Evolutionary conservation across 37 sponge, comb jelly and placozoan genomes (phyloP).

Genomic region (Haliclona indistincta): DNA sequence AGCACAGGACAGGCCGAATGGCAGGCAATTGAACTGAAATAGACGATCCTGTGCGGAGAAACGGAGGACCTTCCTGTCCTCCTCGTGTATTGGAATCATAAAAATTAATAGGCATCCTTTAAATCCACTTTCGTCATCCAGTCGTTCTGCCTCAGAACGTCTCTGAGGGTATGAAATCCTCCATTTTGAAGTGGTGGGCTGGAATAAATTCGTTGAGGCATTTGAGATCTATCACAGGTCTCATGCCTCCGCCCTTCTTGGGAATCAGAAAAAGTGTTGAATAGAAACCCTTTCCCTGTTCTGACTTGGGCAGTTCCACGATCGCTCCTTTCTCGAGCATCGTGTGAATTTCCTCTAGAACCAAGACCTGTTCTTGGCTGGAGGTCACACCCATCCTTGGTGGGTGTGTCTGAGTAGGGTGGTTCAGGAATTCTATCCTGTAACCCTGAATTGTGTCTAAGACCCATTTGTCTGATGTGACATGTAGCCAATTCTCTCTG

Average conservation of each 20-base stretch:
- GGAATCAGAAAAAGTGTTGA: background rate
- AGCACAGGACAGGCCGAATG: slow-evolving; percentile 21
- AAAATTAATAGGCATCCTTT: slow-evolving; percentile 15
- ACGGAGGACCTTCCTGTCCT: slow-evolving; percentile 2
- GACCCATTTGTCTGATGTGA: slow-evolving; percentile 36
- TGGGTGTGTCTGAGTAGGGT: background rate
- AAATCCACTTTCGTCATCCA: slow-evolving; percentile 24
- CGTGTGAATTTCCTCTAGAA: background rate
- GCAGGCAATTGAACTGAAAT: slow-evolving; percentile 5
- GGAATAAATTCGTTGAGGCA: slow-evolving; percentile 2
- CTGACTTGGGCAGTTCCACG: background rate
- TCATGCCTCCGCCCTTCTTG: slow-evolving; percentile 12
- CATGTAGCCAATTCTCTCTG: slow-evolving; percentile 20
- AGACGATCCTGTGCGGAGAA: background rate
- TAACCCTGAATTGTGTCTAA: slow-evolving; percentile 6
- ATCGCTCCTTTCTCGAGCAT: slow-evolving; percentile 10
- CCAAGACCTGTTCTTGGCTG: background rate
- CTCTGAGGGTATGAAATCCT: slow-evolving; percentile 15
- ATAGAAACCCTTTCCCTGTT: background rate
- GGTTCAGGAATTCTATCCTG: background rate
- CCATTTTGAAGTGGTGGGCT: slow-evolving; percentile 28
- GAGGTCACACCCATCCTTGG: background rate
- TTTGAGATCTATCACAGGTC: slow-evolving; percentile 9
- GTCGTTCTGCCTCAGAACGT: slow-evolving; percentile 13
- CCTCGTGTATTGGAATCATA: slow-evolving; percentile 3